Evolutionary conservation across 2,888 invertebrate genomes (phyloP), one percentile per base, ranked within the genome.

Genomic region (Diaperis boleti): DNA sequence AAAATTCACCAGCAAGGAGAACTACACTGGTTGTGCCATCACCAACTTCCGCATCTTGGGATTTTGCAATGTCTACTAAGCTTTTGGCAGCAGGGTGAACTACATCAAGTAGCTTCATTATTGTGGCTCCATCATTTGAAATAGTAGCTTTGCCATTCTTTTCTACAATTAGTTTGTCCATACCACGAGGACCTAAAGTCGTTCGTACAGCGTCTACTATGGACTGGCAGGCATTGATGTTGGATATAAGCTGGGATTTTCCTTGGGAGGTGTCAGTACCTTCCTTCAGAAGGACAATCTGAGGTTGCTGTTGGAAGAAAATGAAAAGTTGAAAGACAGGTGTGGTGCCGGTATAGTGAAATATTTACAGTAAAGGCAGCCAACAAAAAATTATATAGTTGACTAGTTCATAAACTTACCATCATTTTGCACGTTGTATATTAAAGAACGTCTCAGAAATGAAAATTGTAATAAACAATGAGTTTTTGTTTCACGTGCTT

Each of bases 21-120:
- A 98, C 98, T 18, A 99, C 99, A 55, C 94, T 96, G 0, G 99
- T 99, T 6, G 99, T 99, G 4, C 99, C 99, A 83, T 99, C 99
- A 2, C 99, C 99, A 54, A 99, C 97, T 89, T 98, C 98, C 17
- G 95, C 95, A 86, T 98, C 98, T 81, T 99, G 99, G 33, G 98
- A 98, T 81, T 96, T 97, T 14, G 99, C 99, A 72, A 99, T 99
- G 78, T 99, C 99, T 1, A 99, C 98, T 68, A 99, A 83, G 0
- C 96, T 97, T 82, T 94, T 96, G 0, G 98, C 99, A 14, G 99
- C 99, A 0, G 99, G 99, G 82, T 99, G 99, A 14, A 99, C 90
- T 74, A 99, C 92, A 76, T 99, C 98, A 73, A 99, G 79, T n/a
- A 97, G 86, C 83, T 98, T 98, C 88, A 99, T 89, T 66, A 99